Evolutionary conservation across 64 coral and sea anemone genomes (phyloP), one percentile per base, ranked within the genome.

Genomic region (Trachythela sp.): DNA sequence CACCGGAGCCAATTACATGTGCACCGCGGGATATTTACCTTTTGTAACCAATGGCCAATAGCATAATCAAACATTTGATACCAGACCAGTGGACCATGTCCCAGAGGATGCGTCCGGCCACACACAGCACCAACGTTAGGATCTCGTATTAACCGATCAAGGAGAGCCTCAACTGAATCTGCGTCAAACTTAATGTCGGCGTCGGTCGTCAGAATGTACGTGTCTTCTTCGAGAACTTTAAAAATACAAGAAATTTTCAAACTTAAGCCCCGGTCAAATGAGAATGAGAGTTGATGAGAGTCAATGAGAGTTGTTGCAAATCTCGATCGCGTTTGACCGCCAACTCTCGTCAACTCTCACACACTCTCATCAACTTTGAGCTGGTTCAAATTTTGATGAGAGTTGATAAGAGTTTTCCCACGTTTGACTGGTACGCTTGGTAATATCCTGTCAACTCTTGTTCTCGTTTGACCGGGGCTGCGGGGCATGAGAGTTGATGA

Each of bases 21-120:
- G n/a, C n/a, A n/a, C n/a, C n/a, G n/a, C n/a, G n/a, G n/a, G n/a
- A n/a, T 64, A 15, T 1, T 43, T 94, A 97, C 95, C 92, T 97
- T 97, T 84, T 94, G 95, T 48, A 97, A 92, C 95, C 95, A 97
- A 85, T 97, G 95, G 14, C 95, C 95, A 37, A 97, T 97, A 3
- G 95, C 95, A 48, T 97, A 97, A 85, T 97, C 95, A 86, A 97
- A 97, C 34, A 94, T 51, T 37, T 97, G 95, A 60, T 97, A 97
- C 95, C 95, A 97, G 0, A 97, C 92, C 9, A 97, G 0, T 0
- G 92, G 92, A 3, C 95, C 95, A 54, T 71, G 39, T 0, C 95
- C 95, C 27, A 97, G 31, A 15, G 95, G 95, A 45, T 97, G 95
- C 14, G 95, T 97, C 6, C 95, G 76, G 0, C 90, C 95, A 83